Percentiles rank a stretch among this genome's conserved stretches.
Conservation (phyloP, 2,113 vertebrate genomes). For the Chroicocephalus ridibundus region DNA sequence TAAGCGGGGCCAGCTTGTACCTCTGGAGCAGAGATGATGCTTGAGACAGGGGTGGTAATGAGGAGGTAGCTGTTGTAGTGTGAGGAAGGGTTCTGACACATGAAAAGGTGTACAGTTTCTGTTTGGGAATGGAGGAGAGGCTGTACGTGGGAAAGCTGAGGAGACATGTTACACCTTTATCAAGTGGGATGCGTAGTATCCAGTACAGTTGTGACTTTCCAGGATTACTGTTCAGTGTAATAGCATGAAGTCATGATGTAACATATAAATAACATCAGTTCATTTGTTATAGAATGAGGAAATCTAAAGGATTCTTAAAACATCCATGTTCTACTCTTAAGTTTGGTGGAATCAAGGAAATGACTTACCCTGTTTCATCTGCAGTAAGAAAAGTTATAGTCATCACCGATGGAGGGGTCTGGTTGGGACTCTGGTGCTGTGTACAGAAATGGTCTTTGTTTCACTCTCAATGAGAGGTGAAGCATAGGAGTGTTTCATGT, state of each 20-base stretch:
- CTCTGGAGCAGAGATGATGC: neutral
- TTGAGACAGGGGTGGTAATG: neutral
- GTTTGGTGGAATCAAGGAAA: neutral
- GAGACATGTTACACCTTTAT: neutral
- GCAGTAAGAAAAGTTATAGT: neutral
- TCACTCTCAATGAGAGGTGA: neutral
- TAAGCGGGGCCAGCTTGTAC: neutral
- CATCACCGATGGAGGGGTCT: neutral
- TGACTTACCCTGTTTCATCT: neutral
- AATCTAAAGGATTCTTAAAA: neutral
- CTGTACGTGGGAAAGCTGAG: neutral
- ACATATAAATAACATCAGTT: neutral
- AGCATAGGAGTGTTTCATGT: neutral
- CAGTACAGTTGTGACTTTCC: neutral
- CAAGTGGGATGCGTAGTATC: neutral
- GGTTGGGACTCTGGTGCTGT: neutral
- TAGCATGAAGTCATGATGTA: neutral
- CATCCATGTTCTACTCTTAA: neutral
- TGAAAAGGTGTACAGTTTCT: neutral
- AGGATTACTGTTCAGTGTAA: neutral
- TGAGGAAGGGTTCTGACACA: neutral
- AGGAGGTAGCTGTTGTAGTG: neutral
- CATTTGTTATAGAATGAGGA: neutral
- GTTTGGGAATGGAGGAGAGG: neutral
- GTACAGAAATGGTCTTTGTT: neutral